Conservation (phyloP, 1,140 invertebrate genomes). For the Andrena cerasifolii region DNA sequence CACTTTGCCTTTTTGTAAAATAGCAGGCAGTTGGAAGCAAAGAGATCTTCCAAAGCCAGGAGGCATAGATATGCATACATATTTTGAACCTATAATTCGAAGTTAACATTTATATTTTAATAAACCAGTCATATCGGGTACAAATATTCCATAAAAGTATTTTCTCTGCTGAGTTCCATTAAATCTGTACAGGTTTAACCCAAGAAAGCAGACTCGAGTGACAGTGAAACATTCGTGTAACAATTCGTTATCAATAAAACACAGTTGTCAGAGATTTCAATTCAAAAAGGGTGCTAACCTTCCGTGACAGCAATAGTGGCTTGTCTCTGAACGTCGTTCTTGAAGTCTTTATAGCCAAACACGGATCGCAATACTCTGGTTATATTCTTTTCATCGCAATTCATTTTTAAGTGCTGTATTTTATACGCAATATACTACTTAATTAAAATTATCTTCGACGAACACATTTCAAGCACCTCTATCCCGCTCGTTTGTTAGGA, state of each 20-base stretch:
- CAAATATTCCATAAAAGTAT: too few relatives aligned
- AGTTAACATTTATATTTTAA: neutral
- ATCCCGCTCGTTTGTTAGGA: too few relatives aligned
- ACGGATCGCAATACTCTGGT: neutral
- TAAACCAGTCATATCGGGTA: too few relatives aligned
- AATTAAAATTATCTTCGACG: neutral
- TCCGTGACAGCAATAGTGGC: neutral
- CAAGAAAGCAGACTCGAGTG: too few relatives aligned
- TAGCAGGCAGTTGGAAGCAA: conserved; percentile 16
- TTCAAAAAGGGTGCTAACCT: conserved; percentile 1
- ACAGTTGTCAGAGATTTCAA: neutral
- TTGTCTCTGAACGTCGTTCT: conserved; percentile 8
- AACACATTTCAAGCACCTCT: neutral
- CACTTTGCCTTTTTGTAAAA: conserved; percentile 1
- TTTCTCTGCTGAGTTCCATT: too few relatives aligned
- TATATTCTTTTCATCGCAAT: neutral
- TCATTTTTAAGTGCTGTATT: neutral
- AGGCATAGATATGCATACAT: conserved; percentile 29
- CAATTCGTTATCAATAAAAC: too few relatives aligned
- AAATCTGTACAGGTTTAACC: too few relatives aligned
- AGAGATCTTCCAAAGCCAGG: conserved; percentile 14
- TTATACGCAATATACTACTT: neutral
- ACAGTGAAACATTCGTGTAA: too few relatives aligned
- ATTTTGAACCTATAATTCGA: neutral
- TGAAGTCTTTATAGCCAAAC: conserved; percentile 2